phyloP scores from a whole-genome alignment of 2,888 invertebrate species.

The Patella ulyssiponensis region DNA sequence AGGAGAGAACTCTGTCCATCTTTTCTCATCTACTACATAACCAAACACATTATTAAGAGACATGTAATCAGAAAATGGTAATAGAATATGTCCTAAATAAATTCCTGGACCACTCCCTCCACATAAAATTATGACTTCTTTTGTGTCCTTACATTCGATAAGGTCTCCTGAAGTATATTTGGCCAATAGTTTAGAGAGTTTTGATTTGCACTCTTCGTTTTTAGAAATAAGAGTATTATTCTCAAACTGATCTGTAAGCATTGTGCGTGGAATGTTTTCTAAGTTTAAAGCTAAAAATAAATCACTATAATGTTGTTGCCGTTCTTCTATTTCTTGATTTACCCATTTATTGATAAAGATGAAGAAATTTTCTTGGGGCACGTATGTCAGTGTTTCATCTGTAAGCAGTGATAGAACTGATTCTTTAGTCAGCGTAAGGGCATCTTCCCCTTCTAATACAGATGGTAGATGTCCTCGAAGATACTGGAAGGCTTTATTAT shows the following conservation, averaged over 20 bases:
- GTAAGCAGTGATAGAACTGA: slow-evolving; percentile 50
- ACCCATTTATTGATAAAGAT: slow-evolving; percentile 55
- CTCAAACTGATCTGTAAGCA: slow-evolving; percentile 46
- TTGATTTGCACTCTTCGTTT: slow-evolving; percentile 43
- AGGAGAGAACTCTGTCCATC: slow-evolving; percentile 57
- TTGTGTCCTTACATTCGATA: slow-evolving; percentile 35
- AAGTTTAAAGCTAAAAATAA: slow-evolving; percentile 54
- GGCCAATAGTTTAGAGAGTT: neutral
- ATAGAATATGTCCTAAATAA: slow-evolving; percentile 45
- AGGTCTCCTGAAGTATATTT: slow-evolving; percentile 40
- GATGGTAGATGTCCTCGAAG: slow-evolving; percentile 53
- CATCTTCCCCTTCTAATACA: slow-evolving; percentile 49
- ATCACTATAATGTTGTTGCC: slow-evolving; percentile 44
- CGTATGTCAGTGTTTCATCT: slow-evolving; percentile 52
- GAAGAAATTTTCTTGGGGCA: slow-evolving; percentile 50
- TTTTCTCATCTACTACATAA: slow-evolving; percentile 50
- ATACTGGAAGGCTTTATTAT: slow-evolving; percentile 46
- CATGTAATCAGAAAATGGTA: slow-evolving; percentile 45
- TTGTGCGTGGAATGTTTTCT: slow-evolving; percentile 36
- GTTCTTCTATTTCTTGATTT: slow-evolving; percentile 41
- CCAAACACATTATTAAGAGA: slow-evolving; percentile 49
- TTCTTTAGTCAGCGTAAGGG: slow-evolving; percentile 50
- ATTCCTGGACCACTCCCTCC: slow-evolving; percentile 50
- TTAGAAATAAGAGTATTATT: slow-evolving; percentile 37
- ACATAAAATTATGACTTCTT: slow-evolving; percentile 50